Evolutionary conservation across 1,140 invertebrate genomes (phyloP).

Genomic region (Heliconius congener): DNA sequence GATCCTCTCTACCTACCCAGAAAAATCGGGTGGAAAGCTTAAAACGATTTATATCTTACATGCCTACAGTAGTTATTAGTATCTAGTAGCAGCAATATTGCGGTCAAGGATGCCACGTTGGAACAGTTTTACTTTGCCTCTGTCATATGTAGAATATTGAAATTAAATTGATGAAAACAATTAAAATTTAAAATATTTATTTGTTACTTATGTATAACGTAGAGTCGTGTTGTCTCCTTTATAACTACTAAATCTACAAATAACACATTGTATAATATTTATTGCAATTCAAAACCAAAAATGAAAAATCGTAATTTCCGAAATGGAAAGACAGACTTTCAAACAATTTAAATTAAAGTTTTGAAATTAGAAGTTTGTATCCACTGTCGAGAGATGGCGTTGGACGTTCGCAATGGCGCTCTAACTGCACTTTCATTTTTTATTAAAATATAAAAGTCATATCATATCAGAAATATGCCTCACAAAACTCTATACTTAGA

Average conservation of each 20-base stretch:
- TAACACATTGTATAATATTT: no score
- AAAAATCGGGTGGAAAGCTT: no score
- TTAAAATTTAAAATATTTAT: no score
- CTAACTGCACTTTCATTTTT: background rate
- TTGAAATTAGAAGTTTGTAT: background rate
- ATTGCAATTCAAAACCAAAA: no score
- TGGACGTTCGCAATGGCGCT: conserved; percentile 4
- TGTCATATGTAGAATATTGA: background rate
- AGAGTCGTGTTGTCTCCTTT: no score
- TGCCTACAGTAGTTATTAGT: background rate
- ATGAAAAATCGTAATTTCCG: no score
- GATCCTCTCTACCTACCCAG: no score
- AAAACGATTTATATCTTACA: no score
- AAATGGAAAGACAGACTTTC: background rate
- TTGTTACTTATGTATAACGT: no score
- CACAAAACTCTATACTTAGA: background rate
- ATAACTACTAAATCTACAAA: no score
- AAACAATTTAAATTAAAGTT: background rate
- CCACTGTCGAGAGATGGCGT: conserved; percentile 17
- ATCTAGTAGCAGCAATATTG: background rate
- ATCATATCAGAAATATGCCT: conserved; percentile 3
- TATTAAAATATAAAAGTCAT: background rate
- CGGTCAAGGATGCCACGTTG: background rate
- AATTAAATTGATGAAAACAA: no score
- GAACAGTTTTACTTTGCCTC: background rate